A percentile compares a stretch with the other conserved stretches of the same genome.
phyloP scores from a whole-genome alignment of 2,797 vertebrate genomes.

The Propithecus perrieri region DNA sequence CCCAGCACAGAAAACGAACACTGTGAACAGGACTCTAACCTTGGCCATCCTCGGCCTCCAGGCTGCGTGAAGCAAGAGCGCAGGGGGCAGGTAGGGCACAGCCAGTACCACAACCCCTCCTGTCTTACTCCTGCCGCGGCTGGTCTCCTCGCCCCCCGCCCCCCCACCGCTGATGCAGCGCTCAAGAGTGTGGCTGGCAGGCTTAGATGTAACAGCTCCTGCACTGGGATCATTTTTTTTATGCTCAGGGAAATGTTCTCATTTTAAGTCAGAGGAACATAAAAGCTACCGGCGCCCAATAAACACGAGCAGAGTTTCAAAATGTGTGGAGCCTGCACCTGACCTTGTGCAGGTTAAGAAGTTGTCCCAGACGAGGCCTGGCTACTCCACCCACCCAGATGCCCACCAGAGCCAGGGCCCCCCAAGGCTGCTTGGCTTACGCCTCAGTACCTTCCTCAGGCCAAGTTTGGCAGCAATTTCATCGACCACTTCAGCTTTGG shows the following conservation, averaged over 20 bases:
- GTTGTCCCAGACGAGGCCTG: fast-evolving
- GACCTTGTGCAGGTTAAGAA: background rate
- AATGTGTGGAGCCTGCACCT: background rate
- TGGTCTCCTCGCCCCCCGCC: too few species aligned
- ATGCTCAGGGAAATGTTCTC: background rate
- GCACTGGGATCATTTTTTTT: fast-evolving
- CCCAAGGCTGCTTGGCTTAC: fast-evolving
- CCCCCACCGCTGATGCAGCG: background rate
- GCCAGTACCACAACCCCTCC: background rate
- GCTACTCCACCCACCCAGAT: background rate
- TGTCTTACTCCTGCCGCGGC: background rate
- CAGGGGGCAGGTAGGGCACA: fast-evolving
- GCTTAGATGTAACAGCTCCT: background rate
- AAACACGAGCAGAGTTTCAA: background rate
- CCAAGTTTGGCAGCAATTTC: conserved; percentile 97
- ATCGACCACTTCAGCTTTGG: conserved; percentile 95
- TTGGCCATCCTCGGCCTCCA: fast-evolving
- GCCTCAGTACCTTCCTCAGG: conserved; percentile 91
- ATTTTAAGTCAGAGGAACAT: background rate
- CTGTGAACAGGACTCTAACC: background rate
- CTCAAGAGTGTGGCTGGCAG: background rate
- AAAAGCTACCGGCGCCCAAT: background rate
- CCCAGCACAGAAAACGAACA: fast-evolving
- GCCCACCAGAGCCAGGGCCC: background rate
- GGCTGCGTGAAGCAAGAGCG: background rate